Evolutionary conservation across 2,113 vertebrate species (phyloP), one percentile per base, ranked within the genome.

Genomic region (Atherinomorus stipes): DNA sequence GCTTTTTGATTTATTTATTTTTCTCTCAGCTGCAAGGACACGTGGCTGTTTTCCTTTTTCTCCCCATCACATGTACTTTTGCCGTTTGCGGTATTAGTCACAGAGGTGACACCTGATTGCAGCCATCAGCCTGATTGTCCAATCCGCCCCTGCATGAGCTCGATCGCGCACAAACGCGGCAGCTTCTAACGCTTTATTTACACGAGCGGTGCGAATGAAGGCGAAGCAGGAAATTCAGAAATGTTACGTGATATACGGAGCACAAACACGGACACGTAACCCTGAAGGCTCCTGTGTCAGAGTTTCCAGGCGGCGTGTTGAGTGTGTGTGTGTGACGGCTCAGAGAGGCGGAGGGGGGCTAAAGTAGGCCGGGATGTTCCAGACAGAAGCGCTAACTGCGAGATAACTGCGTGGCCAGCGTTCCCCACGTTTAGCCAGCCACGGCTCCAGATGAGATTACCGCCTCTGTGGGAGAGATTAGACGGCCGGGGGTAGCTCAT

Each of bases 341-440:
- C 70, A 25, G 65, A 59, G 57, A 81, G 79, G 80, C 44, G 51
- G 37, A 49, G 37, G 79, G 71, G 58, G 67, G 74, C 84, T 92
- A 90, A 95, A 94, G 80, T 92, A 94, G 94, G 91, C 88, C 94
- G 90, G 90, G 93, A 93, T 95, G 92, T 94, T 94, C 93, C 91
- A 92, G 90, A 89, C 86, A 84, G 86, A 81, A 85, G 87, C 69
- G 67, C 81, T 83, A 88, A 87, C 91, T 93, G 89, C 91, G 92
- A 93, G 93, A 91, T 95, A 94, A 93, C 93, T 93, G 92, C 85
- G 80, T 77, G 85, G 90, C 90, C 91, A 90, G 91, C 87, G 90
- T 91, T 93, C 86, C 89, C 88, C 84, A 88, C 91, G 90, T 93
- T 94, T 93, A 92, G 76, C 67, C 80, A 76, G 88, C 81, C 77